Evolutionary conservation across 2,113 vertebrate species (phyloP).

Genomic region (Xenotilapia leptura): DNA sequence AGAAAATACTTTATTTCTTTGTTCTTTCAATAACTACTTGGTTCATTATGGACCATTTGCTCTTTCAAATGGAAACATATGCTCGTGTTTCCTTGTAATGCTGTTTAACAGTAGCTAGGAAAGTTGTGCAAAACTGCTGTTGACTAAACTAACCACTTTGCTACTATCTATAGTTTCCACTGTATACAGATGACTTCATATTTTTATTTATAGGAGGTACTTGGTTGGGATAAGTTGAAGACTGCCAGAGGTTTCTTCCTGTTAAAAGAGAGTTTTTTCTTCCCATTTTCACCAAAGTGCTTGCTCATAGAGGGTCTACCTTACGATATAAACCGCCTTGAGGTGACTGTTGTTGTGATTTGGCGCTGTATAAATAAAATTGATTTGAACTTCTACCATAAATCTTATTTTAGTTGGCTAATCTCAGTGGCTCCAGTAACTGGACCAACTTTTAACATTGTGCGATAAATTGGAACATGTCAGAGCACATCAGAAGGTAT

Average conservation of each 20-base stretch:
- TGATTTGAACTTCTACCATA: rapidly evolving
- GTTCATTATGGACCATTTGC: neutral
- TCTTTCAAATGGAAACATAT: neutral
- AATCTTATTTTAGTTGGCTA: neutral
- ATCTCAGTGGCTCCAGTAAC: neutral
- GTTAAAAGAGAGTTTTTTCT: neutral
- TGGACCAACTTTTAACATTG: neutral
- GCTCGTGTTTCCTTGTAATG: neutral
- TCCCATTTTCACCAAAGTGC: neutral
- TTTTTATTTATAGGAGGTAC: neutral
- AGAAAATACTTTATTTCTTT: neutral
- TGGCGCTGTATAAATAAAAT: no score
- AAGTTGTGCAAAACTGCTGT: neutral
- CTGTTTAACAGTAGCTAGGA: neutral
- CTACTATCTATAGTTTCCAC: neutral
- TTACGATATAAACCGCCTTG: rapidly evolving
- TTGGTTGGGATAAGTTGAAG: neutral
- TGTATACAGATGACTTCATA: neutral
- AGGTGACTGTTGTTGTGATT: neutral
- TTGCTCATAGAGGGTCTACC: neutral
- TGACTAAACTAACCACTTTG: neutral
- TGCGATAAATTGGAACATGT: slow-evolving; percentile 2
- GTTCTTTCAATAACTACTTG: neutral
- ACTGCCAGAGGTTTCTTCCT: neutral
- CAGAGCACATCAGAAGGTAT: slow-evolving; percentile 6